Conservation (phyloP, 2,888 invertebrate species). For the Cryptophagus acutangulus region DNA sequence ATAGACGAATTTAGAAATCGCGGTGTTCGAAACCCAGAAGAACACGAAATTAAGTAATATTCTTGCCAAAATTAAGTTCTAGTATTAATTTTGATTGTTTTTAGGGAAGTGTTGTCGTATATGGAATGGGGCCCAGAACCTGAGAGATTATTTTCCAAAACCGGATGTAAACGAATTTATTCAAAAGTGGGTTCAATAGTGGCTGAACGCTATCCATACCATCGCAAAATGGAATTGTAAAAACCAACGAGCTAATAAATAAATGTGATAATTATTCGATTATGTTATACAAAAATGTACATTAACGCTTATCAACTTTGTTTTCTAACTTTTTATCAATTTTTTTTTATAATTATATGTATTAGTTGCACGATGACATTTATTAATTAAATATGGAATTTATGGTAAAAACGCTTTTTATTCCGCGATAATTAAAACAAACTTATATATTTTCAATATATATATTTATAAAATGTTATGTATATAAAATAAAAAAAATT, state of each 20-base stretch:
- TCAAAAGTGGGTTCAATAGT: slow-evolving; percentile 61
- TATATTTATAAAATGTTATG: no score
- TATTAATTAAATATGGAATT: no score
- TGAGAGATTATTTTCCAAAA: slow-evolving; percentile 70
- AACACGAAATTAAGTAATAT: slow-evolving; percentile 18
- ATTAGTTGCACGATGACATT: no score
- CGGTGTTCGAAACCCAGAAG: slow-evolving; percentile 28
- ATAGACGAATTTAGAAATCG: slow-evolving; percentile 55
- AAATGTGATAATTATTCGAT: no score
- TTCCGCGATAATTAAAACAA: no score
- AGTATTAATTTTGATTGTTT: slow-evolving; percentile 14
- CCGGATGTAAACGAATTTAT: slow-evolving; percentile 86
- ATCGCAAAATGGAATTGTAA: slow-evolving; percentile 9
- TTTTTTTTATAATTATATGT: no score
- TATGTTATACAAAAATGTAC: no score
- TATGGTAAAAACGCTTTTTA: no score
- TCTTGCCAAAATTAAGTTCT: slow-evolving; percentile 36
- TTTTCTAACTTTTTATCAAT: no score
- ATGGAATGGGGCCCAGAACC: slow-evolving; percentile 70
- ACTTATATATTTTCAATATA: no score
- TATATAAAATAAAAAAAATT: no score
- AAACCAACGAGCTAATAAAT: not conserved
- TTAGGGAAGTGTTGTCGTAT: slow-evolving; percentile 60
- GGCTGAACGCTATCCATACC: slow-evolving; percentile 20
- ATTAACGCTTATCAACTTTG: no score